phyloP scores from a whole-genome alignment of 2,113 vertebrate genomes.

The Embiotoca jacksoni region DNA sequence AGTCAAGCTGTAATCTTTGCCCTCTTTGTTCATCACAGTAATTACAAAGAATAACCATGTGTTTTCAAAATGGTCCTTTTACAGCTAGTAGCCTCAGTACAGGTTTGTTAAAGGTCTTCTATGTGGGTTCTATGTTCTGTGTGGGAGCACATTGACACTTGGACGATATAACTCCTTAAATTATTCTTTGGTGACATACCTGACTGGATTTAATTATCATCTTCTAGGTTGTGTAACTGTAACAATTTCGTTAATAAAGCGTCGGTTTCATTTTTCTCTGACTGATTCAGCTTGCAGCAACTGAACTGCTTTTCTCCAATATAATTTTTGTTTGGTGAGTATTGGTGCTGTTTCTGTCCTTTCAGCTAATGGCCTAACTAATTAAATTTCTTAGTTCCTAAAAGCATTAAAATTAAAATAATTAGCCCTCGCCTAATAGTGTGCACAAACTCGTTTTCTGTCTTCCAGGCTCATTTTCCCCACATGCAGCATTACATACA shows the following conservation, averaged over 20 bases:
- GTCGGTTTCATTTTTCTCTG: not conserved
- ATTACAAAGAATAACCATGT: conserved; percentile 32
- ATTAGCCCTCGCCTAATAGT: conserved; percentile 27
- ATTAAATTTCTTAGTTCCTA: conserved; percentile 36
- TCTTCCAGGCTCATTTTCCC: not conserved
- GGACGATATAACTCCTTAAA: not conserved
- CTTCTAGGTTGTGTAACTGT: not conserved
- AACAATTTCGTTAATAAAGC: not conserved
- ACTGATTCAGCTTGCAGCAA: conserved; percentile 5
- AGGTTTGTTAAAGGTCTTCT: not conserved
- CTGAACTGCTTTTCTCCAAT: not conserved
- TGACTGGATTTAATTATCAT: conserved; percentile 7
- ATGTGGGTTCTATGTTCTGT: not conserved
- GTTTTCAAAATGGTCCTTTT: conserved; percentile 33
- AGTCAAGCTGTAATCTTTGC: conserved; percentile 2
- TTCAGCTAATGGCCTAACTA: conserved; percentile 37
- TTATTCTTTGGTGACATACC: conserved; percentile 1
- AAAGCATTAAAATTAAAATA: conserved; percentile 48
- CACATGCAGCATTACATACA: conserved; percentile 27
- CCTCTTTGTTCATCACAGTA: conserved; percentile 25
- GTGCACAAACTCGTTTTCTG: conserved; percentile 36
- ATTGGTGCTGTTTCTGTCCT: not conserved
- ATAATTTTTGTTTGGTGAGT: not conserved
- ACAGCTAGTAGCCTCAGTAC: not conserved
- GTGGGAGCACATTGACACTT: not conserved